phyloP scores from a whole-genome alignment of 2,797 vertebrate genomes.

The Syndactyla subalaris region DNA sequence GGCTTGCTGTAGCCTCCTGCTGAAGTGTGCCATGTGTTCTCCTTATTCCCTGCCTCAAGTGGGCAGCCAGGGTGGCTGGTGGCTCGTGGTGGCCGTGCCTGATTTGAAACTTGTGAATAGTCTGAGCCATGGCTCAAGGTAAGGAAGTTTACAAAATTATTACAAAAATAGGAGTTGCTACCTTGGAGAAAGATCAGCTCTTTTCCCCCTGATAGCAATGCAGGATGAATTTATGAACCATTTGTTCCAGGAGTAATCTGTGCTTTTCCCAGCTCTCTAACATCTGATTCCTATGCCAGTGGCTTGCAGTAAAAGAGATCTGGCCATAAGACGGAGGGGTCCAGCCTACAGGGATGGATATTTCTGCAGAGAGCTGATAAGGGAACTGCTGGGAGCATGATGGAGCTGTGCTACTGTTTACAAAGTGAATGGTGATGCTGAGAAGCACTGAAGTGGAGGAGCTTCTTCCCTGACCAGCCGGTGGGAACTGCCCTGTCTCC shows the following conservation, averaged over 20 bases:
- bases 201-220: not conserved
- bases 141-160: slow-evolving; percentile 6
- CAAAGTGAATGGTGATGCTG: rapidly evolving
- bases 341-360: not conserved
- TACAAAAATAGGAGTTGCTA: not conserved
- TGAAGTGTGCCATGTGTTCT: not conserved
- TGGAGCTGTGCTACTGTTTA: not conserved
- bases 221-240: not conserved
- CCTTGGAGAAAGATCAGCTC: not conserved
- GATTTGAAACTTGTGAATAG: not conserved
- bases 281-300: not conserved
- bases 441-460: not conserved
- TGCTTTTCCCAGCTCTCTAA: not conserved
- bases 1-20: not conserved
- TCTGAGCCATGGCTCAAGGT: not conserved
- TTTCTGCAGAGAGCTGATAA: not conserved
- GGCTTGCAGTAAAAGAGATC: not conserved
- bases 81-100: not conserved
- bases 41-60: rapidly evolving
- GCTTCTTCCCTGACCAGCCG: not conserved
- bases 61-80: not conserved
- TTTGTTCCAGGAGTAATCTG: not conserved
- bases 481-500: not conserved
- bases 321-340: not conserved
- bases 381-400: not conserved